These are phyloP conservation scores for Sebastes melanostomus DNA, from an alignment of 2,797 vertebrate species.

Conservation along the genomic window DNA sequence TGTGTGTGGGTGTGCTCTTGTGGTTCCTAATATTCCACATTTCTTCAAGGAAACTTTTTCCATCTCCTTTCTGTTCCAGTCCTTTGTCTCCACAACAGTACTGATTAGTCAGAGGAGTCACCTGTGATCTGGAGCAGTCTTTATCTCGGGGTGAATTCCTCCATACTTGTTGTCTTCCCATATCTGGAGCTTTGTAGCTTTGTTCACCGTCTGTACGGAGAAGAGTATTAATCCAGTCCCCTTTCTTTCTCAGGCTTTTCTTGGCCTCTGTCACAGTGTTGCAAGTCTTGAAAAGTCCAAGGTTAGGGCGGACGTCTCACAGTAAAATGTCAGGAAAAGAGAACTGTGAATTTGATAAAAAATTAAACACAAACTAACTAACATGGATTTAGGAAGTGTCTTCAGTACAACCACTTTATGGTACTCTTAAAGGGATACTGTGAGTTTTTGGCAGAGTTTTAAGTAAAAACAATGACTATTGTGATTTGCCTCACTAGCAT, in stretches of 20 bases:
- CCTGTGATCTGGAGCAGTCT: too few species aligned
- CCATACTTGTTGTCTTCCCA: neutral
- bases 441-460: neutral
- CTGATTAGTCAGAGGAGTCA: neutral
- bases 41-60: neutral
- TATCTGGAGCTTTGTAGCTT: neutral
- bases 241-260: neutral
- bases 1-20: neutral
- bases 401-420: neutral
- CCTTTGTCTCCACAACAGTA: too few species aligned
- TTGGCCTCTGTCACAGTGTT: neutral
- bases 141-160: too few species aligned
- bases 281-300: neutral
- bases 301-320: neutral
- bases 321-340: neutral
- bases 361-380: neutral
- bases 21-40: neutral
- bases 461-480: neutral
- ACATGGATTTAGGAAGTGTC: neutral
- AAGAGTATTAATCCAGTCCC: neutral
- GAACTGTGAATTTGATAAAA: neutral
- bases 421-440: neutral
- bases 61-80: neutral
- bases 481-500: neutral
- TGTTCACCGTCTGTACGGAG: neutral